phyloP scores from a whole-genome alignment of 2,797 vertebrate genomes.

The Steatocranus sp. region DNA sequence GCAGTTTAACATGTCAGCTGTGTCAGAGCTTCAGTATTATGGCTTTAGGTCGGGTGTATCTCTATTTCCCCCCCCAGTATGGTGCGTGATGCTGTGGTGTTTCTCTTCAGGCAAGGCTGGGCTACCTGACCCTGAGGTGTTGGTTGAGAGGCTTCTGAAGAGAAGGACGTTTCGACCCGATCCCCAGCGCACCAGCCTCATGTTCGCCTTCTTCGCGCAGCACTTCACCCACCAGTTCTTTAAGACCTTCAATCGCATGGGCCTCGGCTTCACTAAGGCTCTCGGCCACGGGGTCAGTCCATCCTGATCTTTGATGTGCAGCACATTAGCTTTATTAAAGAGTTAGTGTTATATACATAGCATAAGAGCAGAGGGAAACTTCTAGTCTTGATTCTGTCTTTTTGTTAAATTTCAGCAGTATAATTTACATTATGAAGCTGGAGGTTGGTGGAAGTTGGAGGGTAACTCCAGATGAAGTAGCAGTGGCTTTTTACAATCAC shows the following conservation, averaged over 20 bases:
- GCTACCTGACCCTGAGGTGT: conserved; percentile 81
- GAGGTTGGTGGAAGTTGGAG: not conserved
- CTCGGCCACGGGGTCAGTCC: conserved; percentile 87
- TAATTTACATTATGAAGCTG: not conserved
- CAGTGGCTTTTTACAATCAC: not conserved
- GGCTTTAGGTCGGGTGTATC: conserved; percentile 18
- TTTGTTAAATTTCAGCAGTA: not conserved
- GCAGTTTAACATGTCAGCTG: not conserved
- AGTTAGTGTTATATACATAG: not conserved
- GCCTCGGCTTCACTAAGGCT: conserved; percentile 89
- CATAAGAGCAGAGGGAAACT: not conserved
- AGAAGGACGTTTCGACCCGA: conserved; percentile 85
- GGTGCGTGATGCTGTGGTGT: not conserved
- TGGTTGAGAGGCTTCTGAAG: conserved; percentile 82
- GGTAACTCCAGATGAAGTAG: not conserved
- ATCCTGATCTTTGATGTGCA: not conserved
- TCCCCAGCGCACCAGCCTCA: conserved; percentile 87
- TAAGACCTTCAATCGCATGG: conserved; percentile 91
- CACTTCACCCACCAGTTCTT: conserved; percentile 99
- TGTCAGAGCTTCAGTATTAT: conserved; percentile 27
- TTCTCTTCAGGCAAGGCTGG: conserved; percentile 76
- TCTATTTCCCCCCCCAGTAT: not conserved
- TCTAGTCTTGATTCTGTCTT: not conserved
- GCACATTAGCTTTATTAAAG: not conserved
- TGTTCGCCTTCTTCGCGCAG: conserved; percentile 98